phyloP scores from a whole-genome alignment of 2,113 vertebrate genomes.

The Hylia prasina region DNA sequence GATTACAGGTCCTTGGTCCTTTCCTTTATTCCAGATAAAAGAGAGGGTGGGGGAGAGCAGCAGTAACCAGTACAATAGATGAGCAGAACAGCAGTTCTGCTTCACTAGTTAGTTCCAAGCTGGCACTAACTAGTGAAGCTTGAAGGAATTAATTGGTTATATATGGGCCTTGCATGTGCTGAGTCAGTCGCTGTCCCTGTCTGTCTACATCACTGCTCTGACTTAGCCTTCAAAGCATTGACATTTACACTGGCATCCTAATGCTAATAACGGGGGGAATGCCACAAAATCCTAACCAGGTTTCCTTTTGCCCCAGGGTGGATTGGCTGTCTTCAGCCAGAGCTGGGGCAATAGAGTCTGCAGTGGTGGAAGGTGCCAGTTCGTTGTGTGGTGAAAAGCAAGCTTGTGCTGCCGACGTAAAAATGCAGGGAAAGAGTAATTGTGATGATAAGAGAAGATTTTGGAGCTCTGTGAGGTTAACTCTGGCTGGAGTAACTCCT shows the following conservation, averaged over 20 bases:
- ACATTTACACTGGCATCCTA: background rate
- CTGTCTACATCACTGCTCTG: background rate
- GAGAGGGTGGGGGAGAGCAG: background rate
- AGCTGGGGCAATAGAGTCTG: background rate
- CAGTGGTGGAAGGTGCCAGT: background rate
- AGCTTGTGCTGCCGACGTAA: background rate
- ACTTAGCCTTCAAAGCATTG: background rate
- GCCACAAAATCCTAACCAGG: background rate
- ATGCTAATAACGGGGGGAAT: background rate
- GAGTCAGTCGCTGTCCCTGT: background rate
- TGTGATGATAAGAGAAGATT: background rate
- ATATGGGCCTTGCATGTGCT: background rate
- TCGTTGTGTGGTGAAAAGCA: background rate
- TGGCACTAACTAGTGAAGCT: background rate
- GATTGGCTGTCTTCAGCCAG: background rate
- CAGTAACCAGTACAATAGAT: constrained; percentile 19
- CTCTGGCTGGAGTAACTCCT: background rate
- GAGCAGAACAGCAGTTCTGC: background rate
- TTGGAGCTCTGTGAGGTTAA: background rate
- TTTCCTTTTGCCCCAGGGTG: background rate
- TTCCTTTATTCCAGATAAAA: background rate
- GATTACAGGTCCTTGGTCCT: background rate
- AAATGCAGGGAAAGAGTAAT: background rate
- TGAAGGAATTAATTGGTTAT: constrained; percentile 18
- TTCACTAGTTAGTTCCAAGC: too few species aligned